Percentiles rank a stretch among this genome's conserved stretches.
These are phyloP conservation scores for Chamaea fasciata DNA, from an alignment of 2,113 vertebrate genomes.

Conservation along the genomic window DNA sequence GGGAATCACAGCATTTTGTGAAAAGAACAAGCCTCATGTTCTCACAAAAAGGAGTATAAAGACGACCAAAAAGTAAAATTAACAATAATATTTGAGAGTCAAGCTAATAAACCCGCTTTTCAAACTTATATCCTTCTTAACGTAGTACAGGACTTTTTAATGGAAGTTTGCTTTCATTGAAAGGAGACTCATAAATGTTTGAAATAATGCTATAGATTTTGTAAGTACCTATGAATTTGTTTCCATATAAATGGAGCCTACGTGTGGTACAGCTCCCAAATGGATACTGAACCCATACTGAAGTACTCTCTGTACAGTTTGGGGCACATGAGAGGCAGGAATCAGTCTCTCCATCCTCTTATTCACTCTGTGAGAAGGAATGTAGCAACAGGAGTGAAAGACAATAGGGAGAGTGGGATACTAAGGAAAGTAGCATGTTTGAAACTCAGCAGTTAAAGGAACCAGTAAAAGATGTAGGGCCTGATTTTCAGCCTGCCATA, in stretches of 20 bases:
- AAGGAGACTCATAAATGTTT: not conserved
- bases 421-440: not conserved
- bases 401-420: not conserved
- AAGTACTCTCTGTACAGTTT: not conserved
- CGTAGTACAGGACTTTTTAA: not conserved
- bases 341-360: not conserved
- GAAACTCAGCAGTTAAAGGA: fast-evolving
- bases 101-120: not conserved
- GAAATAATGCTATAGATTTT: not conserved
- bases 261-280: not conserved
- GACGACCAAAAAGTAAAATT: not conserved
- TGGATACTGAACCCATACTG: not conserved
- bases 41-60: not conserved
- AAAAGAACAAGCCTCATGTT: not conserved
- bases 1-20: not conserved
- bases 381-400: not conserved
- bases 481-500: not conserved
- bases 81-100: not conserved
- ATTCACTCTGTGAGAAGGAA: not conserved
- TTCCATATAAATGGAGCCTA: not conserved
- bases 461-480: not conserved
- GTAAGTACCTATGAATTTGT: not conserved
- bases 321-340: not conserved
- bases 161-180: not conserved
- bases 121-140: not conserved